Percentiles rank a stretch among this genome's conserved stretches.
These are phyloP conservation scores for Macheiramphus alcinus DNA, from an alignment of 2,113 vertebrate species.

Conservation along the genomic window DNA sequence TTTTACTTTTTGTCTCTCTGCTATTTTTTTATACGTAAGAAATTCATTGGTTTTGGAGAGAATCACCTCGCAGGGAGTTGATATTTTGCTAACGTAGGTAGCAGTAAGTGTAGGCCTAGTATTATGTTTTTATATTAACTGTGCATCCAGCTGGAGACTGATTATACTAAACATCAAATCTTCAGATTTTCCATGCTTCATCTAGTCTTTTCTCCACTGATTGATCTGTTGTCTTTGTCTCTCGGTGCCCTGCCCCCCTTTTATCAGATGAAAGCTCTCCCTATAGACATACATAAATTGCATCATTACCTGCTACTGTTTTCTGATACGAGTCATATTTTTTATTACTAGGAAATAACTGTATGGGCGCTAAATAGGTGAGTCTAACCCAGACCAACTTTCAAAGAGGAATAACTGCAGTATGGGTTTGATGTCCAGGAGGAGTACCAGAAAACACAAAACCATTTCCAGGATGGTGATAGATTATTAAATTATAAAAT, in stretches of 20 bases:
- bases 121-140: not conserved
- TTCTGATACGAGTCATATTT: not conserved
- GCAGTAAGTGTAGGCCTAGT: not conserved
- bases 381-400: not conserved
- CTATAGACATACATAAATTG: not conserved
- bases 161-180: not conserved
- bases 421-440: not conserved
- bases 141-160: not conserved
- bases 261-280: not conserved
- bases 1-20: not conserved
- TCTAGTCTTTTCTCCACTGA: not conserved
- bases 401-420: not conserved
- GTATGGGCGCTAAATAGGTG: not conserved
- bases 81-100: not conserved
- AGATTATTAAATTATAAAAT: not conserved
- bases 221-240: not conserved
- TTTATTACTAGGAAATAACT: not conserved
- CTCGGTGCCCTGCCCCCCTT: not conserved
- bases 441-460: not conserved
- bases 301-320: not conserved
- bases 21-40: not conserved
- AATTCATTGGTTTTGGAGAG: not conserved
- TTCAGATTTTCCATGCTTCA: not conserved
- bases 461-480: not conserved
- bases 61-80: not conserved